phyloP scores from a whole-genome alignment of 2,113 vertebrate genomes.

The Sardina pilchardus region DNA sequence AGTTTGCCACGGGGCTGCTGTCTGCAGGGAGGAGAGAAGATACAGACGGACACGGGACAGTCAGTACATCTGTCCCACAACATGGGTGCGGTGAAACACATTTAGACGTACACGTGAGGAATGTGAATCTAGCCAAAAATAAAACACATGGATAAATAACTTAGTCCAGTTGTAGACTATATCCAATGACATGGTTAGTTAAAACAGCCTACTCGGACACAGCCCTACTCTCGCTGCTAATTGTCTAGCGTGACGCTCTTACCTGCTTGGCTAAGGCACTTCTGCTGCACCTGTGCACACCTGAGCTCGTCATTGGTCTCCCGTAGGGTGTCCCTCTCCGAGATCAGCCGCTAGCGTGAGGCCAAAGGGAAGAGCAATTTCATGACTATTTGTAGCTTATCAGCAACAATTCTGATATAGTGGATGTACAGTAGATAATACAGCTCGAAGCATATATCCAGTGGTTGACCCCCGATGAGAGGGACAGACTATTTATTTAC shows the following conservation, averaged over 20 bases:
- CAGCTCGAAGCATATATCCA: too few relatives aligned
- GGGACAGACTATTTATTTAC: too few relatives aligned
- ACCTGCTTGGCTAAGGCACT: slow-evolving; percentile 77
- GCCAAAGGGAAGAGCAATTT: neutral
- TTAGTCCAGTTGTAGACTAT: neutral
- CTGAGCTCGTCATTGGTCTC: slow-evolving; percentile 87
- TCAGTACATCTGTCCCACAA: neutral
- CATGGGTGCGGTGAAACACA: neutral
- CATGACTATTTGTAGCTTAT: too few relatives aligned
- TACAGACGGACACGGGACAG: neutral
- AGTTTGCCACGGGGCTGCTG: slow-evolving; percentile 70
- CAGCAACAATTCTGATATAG: too few relatives aligned
- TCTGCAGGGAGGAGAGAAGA: slow-evolving; percentile 48
- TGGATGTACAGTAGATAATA: too few relatives aligned
- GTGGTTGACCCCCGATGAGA: too few relatives aligned
- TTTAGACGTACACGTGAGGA: neutral
- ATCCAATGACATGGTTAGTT: neutral
- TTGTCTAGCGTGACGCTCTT: slow-evolving; percentile 39
- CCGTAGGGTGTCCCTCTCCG: slow-evolving; percentile 80
- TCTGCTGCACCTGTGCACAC: slow-evolving; percentile 84
- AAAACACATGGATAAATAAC: neutral
- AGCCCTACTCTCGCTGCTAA: neutral
- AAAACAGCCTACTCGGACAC: neutral
- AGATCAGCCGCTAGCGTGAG: slow-evolving; percentile 74
- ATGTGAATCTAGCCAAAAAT: neutral